phyloP scores from a whole-genome alignment of 2,888 invertebrate genomes.

The Eucera pruinosa region DNA sequence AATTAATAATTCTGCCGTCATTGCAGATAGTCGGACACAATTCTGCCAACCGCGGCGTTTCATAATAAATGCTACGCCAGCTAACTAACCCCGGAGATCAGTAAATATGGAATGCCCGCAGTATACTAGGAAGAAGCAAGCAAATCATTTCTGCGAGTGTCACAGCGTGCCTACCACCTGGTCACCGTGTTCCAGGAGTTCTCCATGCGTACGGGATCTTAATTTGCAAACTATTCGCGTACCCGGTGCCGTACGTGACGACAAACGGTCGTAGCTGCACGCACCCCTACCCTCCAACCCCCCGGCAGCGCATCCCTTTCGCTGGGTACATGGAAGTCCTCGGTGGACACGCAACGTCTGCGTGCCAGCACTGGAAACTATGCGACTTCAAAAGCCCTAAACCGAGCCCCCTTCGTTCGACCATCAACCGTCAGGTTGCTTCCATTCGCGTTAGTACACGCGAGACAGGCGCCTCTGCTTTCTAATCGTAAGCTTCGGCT shows the following conservation, averaged over 20 bases:
- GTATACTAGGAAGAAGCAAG: background rate
- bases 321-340: constrained; percentile 45
- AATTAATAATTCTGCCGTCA: no score
- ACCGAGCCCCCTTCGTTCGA: constrained; percentile 29
- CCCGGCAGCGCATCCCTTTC: background rate
- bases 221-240: constrained; percentile 74
- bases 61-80: no score
- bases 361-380: constrained; percentile 78
- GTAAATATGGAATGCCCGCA: no score
- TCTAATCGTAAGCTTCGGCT: constrained; percentile 68
- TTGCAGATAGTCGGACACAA: no score
- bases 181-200: constrained; percentile 13
- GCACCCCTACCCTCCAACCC: constrained; percentile 8
- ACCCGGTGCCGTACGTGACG: constrained; percentile 57
- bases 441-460: constrained; percentile 69
- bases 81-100: no score
- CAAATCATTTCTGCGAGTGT: constrained; percentile 8
- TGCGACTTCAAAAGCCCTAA: constrained; percentile 80
- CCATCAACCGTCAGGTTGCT: constrained; percentile 45
- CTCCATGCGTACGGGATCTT: constrained; percentile 58
- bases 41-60: no score
- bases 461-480: constrained; percentile 65
- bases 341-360: constrained; percentile 81
- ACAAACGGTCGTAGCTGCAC: constrained; percentile 52
- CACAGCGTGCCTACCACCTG: background rate